These are phyloP conservation scores for Otus sunia DNA, from an alignment of 2,113 vertebrate species.

Conservation along the genomic window DNA sequence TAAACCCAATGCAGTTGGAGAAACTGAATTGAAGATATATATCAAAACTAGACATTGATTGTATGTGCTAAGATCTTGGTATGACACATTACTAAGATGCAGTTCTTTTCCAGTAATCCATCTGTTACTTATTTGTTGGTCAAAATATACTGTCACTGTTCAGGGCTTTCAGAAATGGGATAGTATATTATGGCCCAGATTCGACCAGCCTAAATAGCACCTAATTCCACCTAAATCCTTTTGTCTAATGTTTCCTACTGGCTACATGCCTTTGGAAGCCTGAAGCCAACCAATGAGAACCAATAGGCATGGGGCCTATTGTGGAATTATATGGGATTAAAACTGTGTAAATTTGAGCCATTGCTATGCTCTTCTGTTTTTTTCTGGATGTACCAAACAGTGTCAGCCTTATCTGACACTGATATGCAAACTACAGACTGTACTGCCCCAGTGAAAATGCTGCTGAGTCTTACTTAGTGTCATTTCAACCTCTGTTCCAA, in stretches of 20 bases:
- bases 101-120: not conserved
- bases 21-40: not conserved
- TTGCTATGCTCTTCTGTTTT: not conserved
- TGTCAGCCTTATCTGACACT: not conserved
- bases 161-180: not conserved
- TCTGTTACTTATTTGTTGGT: not conserved
- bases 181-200: constrained; percentile 2
- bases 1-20: not conserved
- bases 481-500: not conserved
- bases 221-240: constrained; percentile 36
- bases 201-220: not conserved
- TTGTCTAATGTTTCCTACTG: constrained; percentile 52
- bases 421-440: not conserved
- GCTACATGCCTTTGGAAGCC: not conserved
- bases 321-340: constrained; percentile 47
- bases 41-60: not conserved
- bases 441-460: not conserved
- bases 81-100: not conserved
- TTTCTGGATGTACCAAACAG: not conserved
- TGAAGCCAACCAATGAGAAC: constrained; percentile 4
- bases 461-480: not conserved
- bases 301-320: not conserved
- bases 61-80: fast-evolving
- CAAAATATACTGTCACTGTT: not conserved
- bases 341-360: constrained; percentile 19